Percentiles rank a stretch among this genome's conserved stretches.
Evolutionary conservation across 2,888 invertebrate species (phyloP).

Genomic region (Vanessa cardui): DNA sequence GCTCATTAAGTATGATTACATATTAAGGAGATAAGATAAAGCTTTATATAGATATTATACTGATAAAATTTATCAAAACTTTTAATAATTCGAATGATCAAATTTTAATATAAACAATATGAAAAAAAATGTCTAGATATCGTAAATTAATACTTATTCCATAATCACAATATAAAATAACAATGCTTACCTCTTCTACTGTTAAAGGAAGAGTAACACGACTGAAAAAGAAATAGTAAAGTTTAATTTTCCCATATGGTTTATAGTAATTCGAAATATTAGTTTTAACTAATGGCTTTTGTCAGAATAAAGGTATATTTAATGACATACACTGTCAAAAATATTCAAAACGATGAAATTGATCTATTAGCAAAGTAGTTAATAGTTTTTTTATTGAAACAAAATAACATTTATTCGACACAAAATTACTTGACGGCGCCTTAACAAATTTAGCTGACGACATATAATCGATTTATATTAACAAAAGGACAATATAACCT

Average conservation of each 20-base stretch:
- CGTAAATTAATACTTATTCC: neutral
- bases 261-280: conserved; percentile 5
- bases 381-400: conserved; percentile 24
- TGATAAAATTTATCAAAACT: neutral
- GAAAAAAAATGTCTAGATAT: too few species aligned
- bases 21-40: too few species aligned
- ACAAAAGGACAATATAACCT: conserved; percentile 68
- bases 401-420: neutral
- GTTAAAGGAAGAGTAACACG: conserved; percentile 97
- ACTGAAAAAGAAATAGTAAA: conserved; percentile 84
- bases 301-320: conserved; percentile 61
- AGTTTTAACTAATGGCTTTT: conserved; percentile 49
- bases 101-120: too few species aligned
- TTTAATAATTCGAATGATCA: too few species aligned
- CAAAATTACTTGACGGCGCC: conserved; percentile 14
- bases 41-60: neutral
- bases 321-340: conserved; percentile 66
- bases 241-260: conserved; percentile 31
- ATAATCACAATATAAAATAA: neutral
- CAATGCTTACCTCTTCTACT: conserved; percentile 95
- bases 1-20: too few species aligned
- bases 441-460: conserved; percentile 43
- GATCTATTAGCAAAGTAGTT: too few species aligned
- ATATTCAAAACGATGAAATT: conserved; percentile 9
- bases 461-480: conserved; percentile 75